Percentiles rank a stretch among this genome's conserved stretches.
Conservation (phyloP, 2,888 invertebrate species). For the Laspeyria flexula region DNA sequence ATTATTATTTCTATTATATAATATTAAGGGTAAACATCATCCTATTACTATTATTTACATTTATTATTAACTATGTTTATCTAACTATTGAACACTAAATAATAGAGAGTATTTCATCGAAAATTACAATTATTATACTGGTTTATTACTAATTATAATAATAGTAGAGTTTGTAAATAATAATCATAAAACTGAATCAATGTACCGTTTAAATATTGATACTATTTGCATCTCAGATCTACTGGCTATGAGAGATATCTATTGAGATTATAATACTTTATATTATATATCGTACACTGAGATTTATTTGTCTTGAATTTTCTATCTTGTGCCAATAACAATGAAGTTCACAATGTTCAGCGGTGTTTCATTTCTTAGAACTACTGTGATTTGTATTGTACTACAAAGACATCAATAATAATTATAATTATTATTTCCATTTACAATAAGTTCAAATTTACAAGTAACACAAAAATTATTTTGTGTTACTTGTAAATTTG, state of each 20-base stretch:
- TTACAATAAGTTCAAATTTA: no score
- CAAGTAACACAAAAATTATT: no score
- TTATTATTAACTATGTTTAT: conserved; percentile 32
- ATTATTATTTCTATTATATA: conserved; percentile 47
- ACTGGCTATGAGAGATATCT: not conserved
- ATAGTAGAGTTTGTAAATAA: conserved; percentile 10
- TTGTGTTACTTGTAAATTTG: no score
- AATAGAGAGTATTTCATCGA: conserved; percentile 36
- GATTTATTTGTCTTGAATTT: no score
- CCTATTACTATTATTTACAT: conserved; percentile 47
- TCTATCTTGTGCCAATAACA: no score
- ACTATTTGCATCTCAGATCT: not conserved
- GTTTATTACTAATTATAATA: conserved; percentile 16
- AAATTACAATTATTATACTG: conserved; percentile 20
- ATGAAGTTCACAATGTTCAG: no score
- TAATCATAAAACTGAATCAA: conserved; percentile 14
- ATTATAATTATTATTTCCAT: no score
- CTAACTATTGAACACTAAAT: conserved; percentile 55
- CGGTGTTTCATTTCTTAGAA: no score
- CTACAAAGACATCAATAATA: no score
- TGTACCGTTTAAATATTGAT: not conserved
- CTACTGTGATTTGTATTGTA: no score
- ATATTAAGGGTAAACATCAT: conserved; percentile 50
- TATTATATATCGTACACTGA: no score
- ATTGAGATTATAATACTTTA: not conserved